Percentiles rank a stretch among this genome's conserved stretches.
Evolutionary conservation across 2,888 invertebrate genomes (phyloP).

Genomic region (Polylopha cassiicola): DNA sequence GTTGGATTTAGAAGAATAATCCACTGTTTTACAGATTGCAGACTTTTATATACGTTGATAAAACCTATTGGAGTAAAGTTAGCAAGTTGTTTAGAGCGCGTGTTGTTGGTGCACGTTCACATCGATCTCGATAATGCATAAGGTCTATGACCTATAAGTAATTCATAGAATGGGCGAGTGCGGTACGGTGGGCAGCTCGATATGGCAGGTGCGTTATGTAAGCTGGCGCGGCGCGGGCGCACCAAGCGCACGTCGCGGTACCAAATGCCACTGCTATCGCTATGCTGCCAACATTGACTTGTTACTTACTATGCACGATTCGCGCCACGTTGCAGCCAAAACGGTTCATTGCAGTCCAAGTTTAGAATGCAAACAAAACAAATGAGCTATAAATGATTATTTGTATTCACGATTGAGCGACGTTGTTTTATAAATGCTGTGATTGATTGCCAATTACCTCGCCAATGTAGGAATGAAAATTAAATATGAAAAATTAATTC

Average conservation of each 20-base stretch:
- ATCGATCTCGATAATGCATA: conserved; percentile 47
- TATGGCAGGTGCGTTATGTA: conserved; percentile 77
- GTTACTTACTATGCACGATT: conserved; percentile 23
- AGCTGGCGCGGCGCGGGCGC: conserved; percentile 50
- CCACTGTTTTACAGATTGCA: conserved; percentile 19
- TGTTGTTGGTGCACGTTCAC: conserved; percentile 14
- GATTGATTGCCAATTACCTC: too few species aligned
- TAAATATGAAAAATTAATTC: too few species aligned
- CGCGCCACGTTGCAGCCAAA: conserved; percentile 13
- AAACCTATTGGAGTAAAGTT: conserved; percentile 9
- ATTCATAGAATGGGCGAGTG: conserved; percentile 73
- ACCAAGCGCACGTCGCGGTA: conserved; percentile 44
- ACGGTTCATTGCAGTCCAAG: conserved; percentile 8
- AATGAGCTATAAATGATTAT: neutral
- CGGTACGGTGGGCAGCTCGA: conserved; percentile 66
- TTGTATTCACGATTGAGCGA: neutral
- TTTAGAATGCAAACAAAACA: conserved; percentile 4
- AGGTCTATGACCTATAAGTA: conserved; percentile 75
- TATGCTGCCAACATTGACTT: conserved; percentile 36
- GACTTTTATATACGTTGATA: conserved; percentile 4
- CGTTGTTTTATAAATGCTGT: neutral
- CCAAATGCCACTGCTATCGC: conserved; percentile 66
- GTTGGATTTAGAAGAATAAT: conserved; percentile 27
- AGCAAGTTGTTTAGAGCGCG: neutral
- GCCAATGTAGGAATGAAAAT: too few species aligned